Evolutionary conservation across 2,797 vertebrate genomes (phyloP), one percentile per base, ranked within the genome.

Genomic region (Leptodactylus fallax): DNA sequence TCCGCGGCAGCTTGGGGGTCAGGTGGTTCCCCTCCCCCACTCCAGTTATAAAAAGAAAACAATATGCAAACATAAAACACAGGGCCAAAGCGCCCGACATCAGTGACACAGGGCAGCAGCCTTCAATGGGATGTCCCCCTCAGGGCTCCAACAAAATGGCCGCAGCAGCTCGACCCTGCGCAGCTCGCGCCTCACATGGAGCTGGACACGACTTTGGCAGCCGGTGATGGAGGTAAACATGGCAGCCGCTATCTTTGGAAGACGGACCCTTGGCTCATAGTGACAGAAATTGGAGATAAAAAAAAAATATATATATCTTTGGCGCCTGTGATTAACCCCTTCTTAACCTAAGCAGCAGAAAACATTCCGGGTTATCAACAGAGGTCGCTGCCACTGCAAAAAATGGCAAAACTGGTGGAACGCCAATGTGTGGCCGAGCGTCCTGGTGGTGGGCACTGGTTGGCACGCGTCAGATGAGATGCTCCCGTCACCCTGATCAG

Each of bases 181-280:
- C 12, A 23, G 63, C 21, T 10, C 10, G 19, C 23, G 11, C 14
- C 13, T 56, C 77, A 19, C 14, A 6, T 58, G 14, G 53, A 10
- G 51, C 3, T 4, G 5, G 76, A 56, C 49, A 4, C 36, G 6
- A 25, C 80, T 79, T 78, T 83, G 76, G 72, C 53, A 11, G 36
- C 19, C 17, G 45, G 19, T 4, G 36, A 36, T 36, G 36, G 4
- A 36, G 36, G 36, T 36, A 36, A 36, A 36, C 36, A 36, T 36
- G 36, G 36, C 36, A 36, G 36, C 36, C 36, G 36, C 4, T 19
- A 79, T 61, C 78, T 81, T 63, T 85, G 87, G 87, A 88, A 85
- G 83, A 88, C 78, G 0, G 11, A n/a, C 36, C 47, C 86, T 67
- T 56, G 71, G 86, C 55, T 82, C 69, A 47, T 58, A 19, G n/a